A percentile compares a stretch with the other conserved stretches of the same genome.
Conservation (phyloP, 30 jellyfish, hydroid and myxozoan species). For the Aurelia coerulea region DNA sequence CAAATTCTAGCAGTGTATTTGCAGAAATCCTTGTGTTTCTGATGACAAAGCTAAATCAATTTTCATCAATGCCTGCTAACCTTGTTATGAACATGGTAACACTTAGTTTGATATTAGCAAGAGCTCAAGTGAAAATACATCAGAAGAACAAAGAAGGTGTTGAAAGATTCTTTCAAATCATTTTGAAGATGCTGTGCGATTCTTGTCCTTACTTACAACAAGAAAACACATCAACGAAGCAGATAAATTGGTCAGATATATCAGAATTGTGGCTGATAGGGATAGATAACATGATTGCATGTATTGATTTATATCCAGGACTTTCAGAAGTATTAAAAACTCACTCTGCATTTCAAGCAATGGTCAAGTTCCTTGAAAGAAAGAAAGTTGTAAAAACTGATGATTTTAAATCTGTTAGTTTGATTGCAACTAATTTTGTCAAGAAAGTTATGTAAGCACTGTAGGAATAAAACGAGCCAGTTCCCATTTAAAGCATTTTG, state of each 20-base stretch:
- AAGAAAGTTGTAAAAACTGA: no score
- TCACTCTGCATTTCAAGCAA: background rate
- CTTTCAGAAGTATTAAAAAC: background rate
- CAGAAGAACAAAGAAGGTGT: background rate
- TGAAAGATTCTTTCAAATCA: background rate
- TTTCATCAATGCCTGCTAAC: background rate
- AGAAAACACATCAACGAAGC: background rate
- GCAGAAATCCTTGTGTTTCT: slow-evolving; percentile 8
- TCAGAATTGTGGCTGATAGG: slow-evolving; percentile 61
- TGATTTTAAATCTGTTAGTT: no score
- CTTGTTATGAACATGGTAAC: slow-evolving; percentile 22
- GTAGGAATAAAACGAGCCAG: no score
- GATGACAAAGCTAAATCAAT: background rate
- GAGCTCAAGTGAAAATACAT: slow-evolving; percentile 18
- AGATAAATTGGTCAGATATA: slow-evolving; percentile 8
- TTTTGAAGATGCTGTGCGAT: slow-evolving; percentile 3
- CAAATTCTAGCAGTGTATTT: background rate
- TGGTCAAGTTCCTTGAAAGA: background rate
- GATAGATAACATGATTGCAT: slow-evolving; percentile 30
- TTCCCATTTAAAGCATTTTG: no score
- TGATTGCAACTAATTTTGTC: no score
- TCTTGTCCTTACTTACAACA: slow-evolving; percentile 9
- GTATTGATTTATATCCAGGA: slow-evolving; percentile 6
- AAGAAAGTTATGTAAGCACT: no score
- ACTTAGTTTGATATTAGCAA: slow-evolving; percentile 38